Conservation (phyloP, 2,797 vertebrate species). For the Sebastes hubbsi region DNA sequence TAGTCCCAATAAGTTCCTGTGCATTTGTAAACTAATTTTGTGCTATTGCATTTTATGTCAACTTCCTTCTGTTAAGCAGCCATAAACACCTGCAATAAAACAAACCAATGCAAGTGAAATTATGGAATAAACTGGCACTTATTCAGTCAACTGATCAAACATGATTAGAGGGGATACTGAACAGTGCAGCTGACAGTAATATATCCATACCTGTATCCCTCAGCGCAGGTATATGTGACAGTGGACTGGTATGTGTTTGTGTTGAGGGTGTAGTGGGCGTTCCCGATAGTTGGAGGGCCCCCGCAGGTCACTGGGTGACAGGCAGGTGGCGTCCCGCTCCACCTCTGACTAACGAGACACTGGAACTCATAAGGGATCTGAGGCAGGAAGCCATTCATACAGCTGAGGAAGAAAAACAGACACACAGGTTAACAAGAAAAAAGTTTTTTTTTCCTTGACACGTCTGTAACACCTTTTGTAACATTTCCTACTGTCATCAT, state of each 20-base stretch:
- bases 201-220: constrained; percentile 91
- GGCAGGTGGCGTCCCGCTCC: constrained; percentile 85
- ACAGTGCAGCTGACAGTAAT: background rate
- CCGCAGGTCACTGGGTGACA: constrained; percentile 91
- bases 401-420: constrained; percentile 77
- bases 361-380: constrained; percentile 86
- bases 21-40: background rate
- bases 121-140: background rate
- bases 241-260: constrained; percentile 89
- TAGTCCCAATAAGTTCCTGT: background rate
- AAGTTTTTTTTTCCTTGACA: no score
- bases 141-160: background rate
- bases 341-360: constrained; percentile 88
- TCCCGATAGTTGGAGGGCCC: constrained; percentile 79
- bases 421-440: background rate
- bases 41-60: background rate
- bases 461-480: background rate
- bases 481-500: background rate
- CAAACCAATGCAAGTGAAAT: background rate
- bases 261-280: constrained; percentile 83
- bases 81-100: background rate
- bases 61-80: background rate
- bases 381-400: constrained; percentile 87
- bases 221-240: constrained; percentile 86
- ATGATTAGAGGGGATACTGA: background rate